These are phyloP conservation scores for Leucoraja ocellata DNA, from an alignment of 2,797 vertebrate genomes.

Conservation along the genomic window DNA sequence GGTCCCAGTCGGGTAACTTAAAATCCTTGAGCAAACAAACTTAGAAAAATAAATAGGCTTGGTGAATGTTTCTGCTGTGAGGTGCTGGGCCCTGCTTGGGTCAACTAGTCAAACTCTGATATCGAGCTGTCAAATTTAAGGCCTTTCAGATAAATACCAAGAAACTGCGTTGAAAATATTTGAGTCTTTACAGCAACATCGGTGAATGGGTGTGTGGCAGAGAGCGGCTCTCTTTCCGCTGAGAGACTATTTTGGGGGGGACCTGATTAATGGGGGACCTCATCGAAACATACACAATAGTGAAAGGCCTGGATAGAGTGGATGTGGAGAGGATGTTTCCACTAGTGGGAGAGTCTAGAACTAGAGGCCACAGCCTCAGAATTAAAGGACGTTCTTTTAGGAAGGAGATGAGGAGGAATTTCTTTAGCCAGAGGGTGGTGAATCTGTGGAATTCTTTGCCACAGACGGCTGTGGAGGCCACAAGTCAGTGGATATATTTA, in stretches of 20 bases:
- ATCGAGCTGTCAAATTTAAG: constrained; percentile 7
- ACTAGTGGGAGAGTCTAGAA: too few species aligned
- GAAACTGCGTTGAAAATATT: background rate
- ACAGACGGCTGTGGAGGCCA: too few species aligned
- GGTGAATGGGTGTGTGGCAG: background rate
- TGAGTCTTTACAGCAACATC: background rate
- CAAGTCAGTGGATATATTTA: too few species aligned
- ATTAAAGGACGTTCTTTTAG: too few species aligned
- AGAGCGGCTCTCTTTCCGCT: background rate
- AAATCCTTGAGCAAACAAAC: background rate
- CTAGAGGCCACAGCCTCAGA: too few species aligned
- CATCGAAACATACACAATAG: too few species aligned
- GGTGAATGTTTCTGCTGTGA: background rate
- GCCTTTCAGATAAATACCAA: background rate
- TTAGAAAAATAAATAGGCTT: background rate
- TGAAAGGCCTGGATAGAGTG: too few species aligned
- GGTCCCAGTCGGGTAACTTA: background rate
- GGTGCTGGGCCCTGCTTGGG: background rate
- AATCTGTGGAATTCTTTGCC: too few species aligned
- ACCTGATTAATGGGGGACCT: too few species aligned
- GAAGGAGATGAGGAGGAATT: too few species aligned
- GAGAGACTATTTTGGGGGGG: background rate
- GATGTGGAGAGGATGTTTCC: too few species aligned
- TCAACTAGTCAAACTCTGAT: background rate
- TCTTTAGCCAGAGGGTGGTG: too few species aligned